Evolutionary conservation across 2,113 vertebrate genomes (phyloP), one percentile per base, ranked within the genome.

Genomic region (Chionomys nivalis): DNA sequence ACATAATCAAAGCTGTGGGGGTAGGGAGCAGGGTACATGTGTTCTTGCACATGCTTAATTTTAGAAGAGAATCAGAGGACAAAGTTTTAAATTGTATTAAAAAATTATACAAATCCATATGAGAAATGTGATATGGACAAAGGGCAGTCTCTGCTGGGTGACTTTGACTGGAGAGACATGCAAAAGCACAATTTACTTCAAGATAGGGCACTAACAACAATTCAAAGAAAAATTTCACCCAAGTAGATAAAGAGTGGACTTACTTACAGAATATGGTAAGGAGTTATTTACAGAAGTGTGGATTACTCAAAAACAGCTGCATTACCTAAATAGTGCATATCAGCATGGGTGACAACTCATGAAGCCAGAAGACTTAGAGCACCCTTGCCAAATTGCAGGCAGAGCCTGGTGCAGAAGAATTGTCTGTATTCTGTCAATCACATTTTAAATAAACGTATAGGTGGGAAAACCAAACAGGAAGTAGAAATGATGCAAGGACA

Each of bases 1-100:
- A 95, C 76, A 96, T 75, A 96, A 96, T 96, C 39, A 93, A 76
- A 28, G 79, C n/a, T 95, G 3, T 77, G 28, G 42, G 28, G 36
- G 49, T 36, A 89, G 83, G 47, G 31, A 39, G 28, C 11, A 72
- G 42, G 70, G 12, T 83, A 7, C 70, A 63, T 83, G 13, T 90
- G 55, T 92, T 76, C 39, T 6, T 89, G 4, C 13, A 24, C 81
- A 77, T 44, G 3, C 75, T 93, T 77, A 90, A 61, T 89, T 96
- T 44, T 87, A 36, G 7, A 92, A 7, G 6, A 13, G 1, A 1
- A 85, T 13, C 1, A 28, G 12, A 61, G 87, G 31, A 14, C 42
- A 76, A 86, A 19, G 7, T 65, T 42, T 73, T n/a, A 42, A 72
- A 88, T 42, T 66, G 5, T 79, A 24, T 63, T 73, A 36, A 89